Base-by-base conservation (phyloP, 2,113 vertebrate species). In the Potamarius usumacintae region DNA sequence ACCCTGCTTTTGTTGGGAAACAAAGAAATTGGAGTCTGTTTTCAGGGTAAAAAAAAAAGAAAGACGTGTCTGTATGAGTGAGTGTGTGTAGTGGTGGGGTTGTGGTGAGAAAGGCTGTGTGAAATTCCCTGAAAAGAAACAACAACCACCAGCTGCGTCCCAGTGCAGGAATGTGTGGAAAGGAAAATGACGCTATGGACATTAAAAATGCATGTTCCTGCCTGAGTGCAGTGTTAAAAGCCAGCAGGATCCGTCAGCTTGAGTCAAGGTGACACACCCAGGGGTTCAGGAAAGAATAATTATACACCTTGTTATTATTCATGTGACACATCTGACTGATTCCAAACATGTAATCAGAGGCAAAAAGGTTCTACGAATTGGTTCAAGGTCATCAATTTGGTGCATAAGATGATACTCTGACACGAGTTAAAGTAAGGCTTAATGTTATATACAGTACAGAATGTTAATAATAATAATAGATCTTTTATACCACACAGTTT, bases 11-110 rank as follows among this genome's bases (percentile, higher is more conserved):
- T 95, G 94, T 95, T 94, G 89, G 92, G 82, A 89, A 92, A 94
- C 95, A 93, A 95, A 94, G 94, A 93, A 92, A 88, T 85, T 85
- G 91, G 93, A 92, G 90, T 93, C 92, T 94, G 94, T 94, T 94
- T 95, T 92, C 89, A 94, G 90, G 89, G 17, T 30, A 14, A 4
- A 7, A 22, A 62, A 69, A 91, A 91, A 94, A 92, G 92, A 91
- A 91, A 89, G 86, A n/a, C 82, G 25, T 15, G 52, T 78, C 50
- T 57, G n/a, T 52, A n/a, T 27, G 25, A 8, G 52, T 27, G 20
- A 57, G 25, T 89, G 89, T 69, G 67, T 89, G 62, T 42, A 87
- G 88, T 77, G 83, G 30, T 34, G 86, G 89, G 89, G 88, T 7
- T 34, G 90, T 12, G 4, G 88, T 88, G 74, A 80, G 86, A 84